Evolutionary conservation across 2,113 vertebrate species (phyloP).

Genomic region (Lynx canadensis): DNA sequence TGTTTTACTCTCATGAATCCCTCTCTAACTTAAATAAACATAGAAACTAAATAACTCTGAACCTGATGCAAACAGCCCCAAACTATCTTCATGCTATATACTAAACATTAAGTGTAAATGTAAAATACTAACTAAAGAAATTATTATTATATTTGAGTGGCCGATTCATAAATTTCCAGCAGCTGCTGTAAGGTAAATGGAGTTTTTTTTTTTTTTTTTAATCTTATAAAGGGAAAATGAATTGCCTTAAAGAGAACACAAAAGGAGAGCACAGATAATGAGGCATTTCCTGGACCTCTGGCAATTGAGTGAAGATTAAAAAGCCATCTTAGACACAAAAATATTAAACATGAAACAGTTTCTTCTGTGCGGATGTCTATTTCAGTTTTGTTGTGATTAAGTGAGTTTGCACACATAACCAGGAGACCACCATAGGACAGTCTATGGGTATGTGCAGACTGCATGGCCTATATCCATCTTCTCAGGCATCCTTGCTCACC

Average conservation of each 20-base stretch:
- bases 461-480: neutral
- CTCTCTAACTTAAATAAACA: constrained; percentile 14
- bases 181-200: neutral
- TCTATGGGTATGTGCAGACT: neutral
- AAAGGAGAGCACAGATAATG: neutral
- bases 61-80: neutral
- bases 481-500: neutral
- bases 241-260: neutral
- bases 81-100: neutral
- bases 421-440: neutral
- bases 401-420: neutral
- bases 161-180: neutral
- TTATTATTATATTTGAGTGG: neutral
- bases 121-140: neutral
- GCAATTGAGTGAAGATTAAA: neutral
- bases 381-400: neutral
- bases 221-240: neutral
- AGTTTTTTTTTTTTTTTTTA: constrained; percentile 12
- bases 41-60: neutral
- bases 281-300: neutral
- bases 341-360: neutral
- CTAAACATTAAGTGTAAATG: neutral
- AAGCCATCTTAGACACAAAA: neutral
- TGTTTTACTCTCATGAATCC: neutral
- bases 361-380: neutral